Percentiles rank a stretch among this genome's conserved stretches.
These are phyloP conservation scores for Tetragnatha versicolor DNA, from an alignment of 1,140 invertebrate genomes.

Conservation along the genomic window DNA sequence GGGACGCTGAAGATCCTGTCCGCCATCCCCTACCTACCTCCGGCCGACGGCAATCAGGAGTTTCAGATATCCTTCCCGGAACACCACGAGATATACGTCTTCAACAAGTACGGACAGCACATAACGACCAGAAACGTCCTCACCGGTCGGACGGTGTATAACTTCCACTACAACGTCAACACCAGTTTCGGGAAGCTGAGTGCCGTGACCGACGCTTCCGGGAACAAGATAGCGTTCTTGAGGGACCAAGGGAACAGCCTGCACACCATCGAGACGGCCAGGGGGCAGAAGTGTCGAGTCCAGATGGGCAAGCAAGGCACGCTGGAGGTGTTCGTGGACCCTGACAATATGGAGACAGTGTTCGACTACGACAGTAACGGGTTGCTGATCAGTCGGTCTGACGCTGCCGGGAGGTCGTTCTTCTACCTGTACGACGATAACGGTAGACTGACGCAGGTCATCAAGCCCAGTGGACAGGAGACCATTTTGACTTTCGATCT, in stretches of 20 bases:
- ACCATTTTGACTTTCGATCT: conserved; percentile 85
- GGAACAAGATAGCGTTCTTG: conserved; percentile 85
- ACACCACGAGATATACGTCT: conserved; percentile 93
- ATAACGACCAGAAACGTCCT: conserved; percentile 90
- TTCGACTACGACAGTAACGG: conserved; percentile 93
- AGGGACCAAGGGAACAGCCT: conserved; percentile 89
- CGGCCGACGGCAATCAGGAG: conserved; percentile 73
- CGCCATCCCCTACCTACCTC: conserved; percentile 87
- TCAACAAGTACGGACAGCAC: conserved; percentile 95
- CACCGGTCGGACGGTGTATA: conserved; percentile 88
- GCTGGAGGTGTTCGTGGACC: conserved; percentile 86
- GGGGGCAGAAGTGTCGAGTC: conserved; percentile 88
- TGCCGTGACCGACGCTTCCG: conserved; percentile 90
- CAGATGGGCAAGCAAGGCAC: conserved; percentile 75
- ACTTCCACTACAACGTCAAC: conserved; percentile 94
- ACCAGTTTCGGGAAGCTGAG: conserved; percentile 94
- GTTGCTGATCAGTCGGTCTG: conserved; percentile 74
- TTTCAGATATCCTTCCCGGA: conserved; percentile 96
- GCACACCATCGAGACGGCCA: conserved; percentile 92
- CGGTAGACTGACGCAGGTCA: conserved; percentile 85
- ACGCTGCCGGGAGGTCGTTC: conserved; percentile 88
- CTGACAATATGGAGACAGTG: conserved; percentile 89
- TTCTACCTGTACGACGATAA: conserved; percentile 96
- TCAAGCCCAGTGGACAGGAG: conserved; percentile 90
- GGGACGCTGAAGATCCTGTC: conserved; percentile 83